Conservation (phyloP, 2,797 vertebrate species). For the Gymnodraco acuticeps region DNA sequence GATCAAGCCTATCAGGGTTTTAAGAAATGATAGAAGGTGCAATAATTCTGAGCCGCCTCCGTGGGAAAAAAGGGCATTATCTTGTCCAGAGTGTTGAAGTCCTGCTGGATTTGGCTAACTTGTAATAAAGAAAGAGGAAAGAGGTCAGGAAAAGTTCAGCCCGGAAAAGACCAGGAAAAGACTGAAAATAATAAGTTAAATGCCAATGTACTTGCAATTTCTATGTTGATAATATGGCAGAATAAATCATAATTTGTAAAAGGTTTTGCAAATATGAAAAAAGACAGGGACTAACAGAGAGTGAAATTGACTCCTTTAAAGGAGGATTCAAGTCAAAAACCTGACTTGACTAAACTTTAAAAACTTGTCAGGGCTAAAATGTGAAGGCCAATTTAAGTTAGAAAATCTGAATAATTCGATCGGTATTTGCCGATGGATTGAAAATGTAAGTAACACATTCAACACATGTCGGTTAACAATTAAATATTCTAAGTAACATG, state of each 20-base stretch:
- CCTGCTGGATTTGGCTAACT: slow-evolving; percentile 5
- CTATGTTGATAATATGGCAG: too few relatives aligned
- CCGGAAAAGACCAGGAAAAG: slow-evolving; percentile 1
- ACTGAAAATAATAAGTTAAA: slow-evolving; percentile 10
- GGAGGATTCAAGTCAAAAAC: too few relatives aligned
- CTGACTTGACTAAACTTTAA: too few relatives aligned
- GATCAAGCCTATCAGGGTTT: slow-evolving; percentile 50
- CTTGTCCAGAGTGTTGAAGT: slow-evolving; percentile 20
- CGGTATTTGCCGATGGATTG: too few relatives aligned
- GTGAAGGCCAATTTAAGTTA: too few relatives aligned
- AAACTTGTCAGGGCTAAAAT: too few relatives aligned
- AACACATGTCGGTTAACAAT: not conserved
- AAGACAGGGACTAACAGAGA: too few relatives aligned
- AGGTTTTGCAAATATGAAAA: too few relatives aligned
- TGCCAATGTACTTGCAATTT: not conserved
- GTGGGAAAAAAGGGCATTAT: slow-evolving; percentile 29
- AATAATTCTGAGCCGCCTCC: slow-evolving; percentile 33
- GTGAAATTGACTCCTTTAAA: too few relatives aligned
- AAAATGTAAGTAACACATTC: too few relatives aligned
- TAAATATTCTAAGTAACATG: not conserved
- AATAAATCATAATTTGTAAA: too few relatives aligned
- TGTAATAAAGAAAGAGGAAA: slow-evolving; percentile 6
- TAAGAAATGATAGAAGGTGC: slow-evolving; percentile 37
- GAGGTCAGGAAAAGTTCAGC: not conserved
- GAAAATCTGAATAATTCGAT: too few relatives aligned